Base-by-base conservation (phyloP, 1,140 invertebrate genomes). In the Caerostris extrusa region DNA sequence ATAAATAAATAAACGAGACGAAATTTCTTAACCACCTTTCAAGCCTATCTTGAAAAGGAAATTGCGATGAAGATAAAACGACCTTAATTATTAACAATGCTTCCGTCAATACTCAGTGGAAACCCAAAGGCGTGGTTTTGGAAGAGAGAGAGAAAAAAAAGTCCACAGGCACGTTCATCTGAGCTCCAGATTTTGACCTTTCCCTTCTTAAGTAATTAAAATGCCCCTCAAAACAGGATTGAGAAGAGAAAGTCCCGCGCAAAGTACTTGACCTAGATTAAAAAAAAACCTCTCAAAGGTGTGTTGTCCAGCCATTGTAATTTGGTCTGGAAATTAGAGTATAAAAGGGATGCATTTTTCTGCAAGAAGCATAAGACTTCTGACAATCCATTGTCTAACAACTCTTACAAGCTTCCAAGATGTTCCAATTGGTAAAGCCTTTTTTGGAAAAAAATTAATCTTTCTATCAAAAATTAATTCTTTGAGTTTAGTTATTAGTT, bases 11-110 rank as follows among this genome's bases (percentile, higher is more conserved):
- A 12, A 77, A 0, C 10, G 12, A 50, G 53, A 19, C 3, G 53
- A 77, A 77, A 14, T 77, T 53, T 77, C 34, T 5, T 7, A 71
- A 77, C 69, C 34, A 12, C 50, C 71, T 50, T 77, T 50, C 7
- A 77, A 77, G 50, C 5, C 71, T 50, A 5, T 77, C 71, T 34
- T 55, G 56, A 83, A 83, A 83, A n/a, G 34, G 82, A 58, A 83
- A 83, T 57, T 83, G n/a, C 5, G 0, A 8, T 58, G 8, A 83
- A 57, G n/a, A 58, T 7, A 34, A 83, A 57, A 34, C 53, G 82
- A 58, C 82, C 82, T 83, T 83, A 83, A 83, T 83, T 57, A 83
- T 58, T 57, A 83, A 83, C 82, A 83, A 83, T 56, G 82, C 82
- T 83, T 83, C 82, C 82, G 55, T 56, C 82, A 83, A 83, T 77